Evolutionary conservation across 2,888 invertebrate species (phyloP).

Genomic region (Anoplius nigerrimus): DNA sequence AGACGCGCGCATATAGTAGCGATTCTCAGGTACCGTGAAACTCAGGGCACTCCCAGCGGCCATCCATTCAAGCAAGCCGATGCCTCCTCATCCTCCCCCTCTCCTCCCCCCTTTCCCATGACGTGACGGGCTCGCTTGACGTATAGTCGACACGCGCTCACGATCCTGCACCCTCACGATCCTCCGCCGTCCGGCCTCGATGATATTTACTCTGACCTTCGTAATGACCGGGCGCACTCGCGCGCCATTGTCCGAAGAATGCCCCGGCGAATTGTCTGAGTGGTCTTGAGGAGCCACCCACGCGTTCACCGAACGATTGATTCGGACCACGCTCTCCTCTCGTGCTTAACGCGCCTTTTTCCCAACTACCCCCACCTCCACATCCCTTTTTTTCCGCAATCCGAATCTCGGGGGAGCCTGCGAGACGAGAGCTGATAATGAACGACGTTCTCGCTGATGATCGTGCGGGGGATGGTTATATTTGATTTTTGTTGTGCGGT

Average conservation of each 20-base stretch:
- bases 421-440: background rate
- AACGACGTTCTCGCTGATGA: background rate
- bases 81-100: no score
- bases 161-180: no score
- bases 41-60: slow-evolving; percentile 21
- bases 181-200: slow-evolving; percentile 2
- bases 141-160: background rate
- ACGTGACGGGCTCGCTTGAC: no score
- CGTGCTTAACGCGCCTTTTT: background rate
- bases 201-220: slow-evolving; percentile 40
- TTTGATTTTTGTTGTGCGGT: no score
- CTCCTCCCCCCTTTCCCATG: background rate
- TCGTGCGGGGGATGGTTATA: no score
- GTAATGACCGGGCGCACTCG: slow-evolving; percentile 31
- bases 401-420: background rate
- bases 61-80: no score
- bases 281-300: background rate
- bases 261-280: no score
- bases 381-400: background rate
- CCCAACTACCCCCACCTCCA: background rate
- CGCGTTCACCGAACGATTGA: background rate
- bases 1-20: slow-evolving; percentile 46
- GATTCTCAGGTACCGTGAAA: slow-evolving; percentile 46
- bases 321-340: background rate
- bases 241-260: slow-evolving; percentile 10